Conservation (phyloP, 2,797 vertebrate genomes). For the Distichodus sexfasciatus region DNA sequence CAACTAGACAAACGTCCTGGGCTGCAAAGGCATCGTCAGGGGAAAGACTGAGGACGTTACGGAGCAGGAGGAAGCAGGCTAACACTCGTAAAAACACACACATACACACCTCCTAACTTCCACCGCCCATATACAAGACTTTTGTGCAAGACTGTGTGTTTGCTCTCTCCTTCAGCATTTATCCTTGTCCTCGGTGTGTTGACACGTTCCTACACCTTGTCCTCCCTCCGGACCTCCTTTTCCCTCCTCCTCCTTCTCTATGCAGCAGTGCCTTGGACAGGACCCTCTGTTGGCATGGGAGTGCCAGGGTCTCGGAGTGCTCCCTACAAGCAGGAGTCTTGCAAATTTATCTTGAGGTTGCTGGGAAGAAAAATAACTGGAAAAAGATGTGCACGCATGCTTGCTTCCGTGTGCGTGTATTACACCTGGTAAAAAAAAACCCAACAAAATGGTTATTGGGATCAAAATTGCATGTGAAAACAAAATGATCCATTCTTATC, state of each 20-base stretch:
- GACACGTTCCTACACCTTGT: too few relatives aligned
- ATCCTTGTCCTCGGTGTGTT: too few relatives aligned
- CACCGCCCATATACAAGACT: conserved; percentile 5
- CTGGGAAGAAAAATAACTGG: conserved; percentile 13
- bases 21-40: conserved; percentile 49
- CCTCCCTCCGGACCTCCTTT: too few relatives aligned
- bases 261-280: neutral
- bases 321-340: conserved; percentile 13
- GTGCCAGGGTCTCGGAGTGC: neutral
- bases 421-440: too few relatives aligned
- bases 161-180: conserved; percentile 14
- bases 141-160: conserved; percentile 17
- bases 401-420: neutral
- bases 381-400: neutral
- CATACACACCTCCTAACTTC: conserved; percentile 16
- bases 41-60: conserved; percentile 55
- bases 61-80: conserved; percentile 48
- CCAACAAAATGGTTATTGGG: too few relatives aligned
- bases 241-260: too few relatives aligned
- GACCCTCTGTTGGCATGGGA: too few relatives aligned
- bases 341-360: conserved; percentile 18
- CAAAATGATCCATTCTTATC: too few relatives aligned
- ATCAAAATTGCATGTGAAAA: neutral
- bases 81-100: conserved; percentile 42
- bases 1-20: conserved; percentile 59